Percentiles rank a stretch among this genome's conserved stretches.
These are phyloP conservation scores for Cranoglanis bouderius DNA, from an alignment of 2,113 vertebrate genomes.

Conservation along the genomic window DNA sequence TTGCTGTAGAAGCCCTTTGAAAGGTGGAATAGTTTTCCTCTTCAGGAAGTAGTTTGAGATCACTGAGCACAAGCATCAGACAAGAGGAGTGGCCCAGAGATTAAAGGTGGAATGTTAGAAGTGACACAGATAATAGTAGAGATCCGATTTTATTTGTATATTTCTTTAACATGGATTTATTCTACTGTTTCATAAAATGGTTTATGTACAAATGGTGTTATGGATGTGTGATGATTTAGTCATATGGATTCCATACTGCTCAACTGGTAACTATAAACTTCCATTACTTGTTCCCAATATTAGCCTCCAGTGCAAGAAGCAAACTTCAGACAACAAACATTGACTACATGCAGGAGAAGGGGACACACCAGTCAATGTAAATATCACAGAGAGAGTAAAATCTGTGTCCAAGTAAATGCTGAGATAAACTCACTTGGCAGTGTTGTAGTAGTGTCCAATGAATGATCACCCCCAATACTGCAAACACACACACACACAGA, in stretches of 20 bases:
- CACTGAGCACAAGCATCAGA: background rate
- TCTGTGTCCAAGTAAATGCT: background rate
- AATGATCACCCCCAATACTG: slow-evolving; percentile 78
- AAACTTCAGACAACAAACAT: background rate
- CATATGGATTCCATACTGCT: background rate
- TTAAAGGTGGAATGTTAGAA: background rate
- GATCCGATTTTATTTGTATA: background rate
- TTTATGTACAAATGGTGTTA: background rate
- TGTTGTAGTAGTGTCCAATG: slow-evolving; percentile 79
- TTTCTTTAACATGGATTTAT: background rate
- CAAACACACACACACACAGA: background rate
- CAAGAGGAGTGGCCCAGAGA: background rate
- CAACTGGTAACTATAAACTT: background rate
- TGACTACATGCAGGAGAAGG: background rate
- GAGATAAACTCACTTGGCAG: slow-evolving; percentile 84
- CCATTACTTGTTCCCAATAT: background rate
- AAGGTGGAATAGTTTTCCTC: background rate
- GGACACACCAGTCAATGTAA: background rate
- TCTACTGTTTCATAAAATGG: background rate
- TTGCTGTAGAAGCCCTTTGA: background rate
- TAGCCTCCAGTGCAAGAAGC: background rate
- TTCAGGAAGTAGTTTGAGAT: background rate
- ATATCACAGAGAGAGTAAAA: background rate
- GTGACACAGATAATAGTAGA: background rate
- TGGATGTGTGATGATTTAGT: background rate